A percentile compares a stretch with the other conserved stretches of the same genome.
These are phyloP conservation scores for Tineola bisselliella DNA, from an alignment of 2,888 invertebrate genomes.

Conservation along the genomic window DNA sequence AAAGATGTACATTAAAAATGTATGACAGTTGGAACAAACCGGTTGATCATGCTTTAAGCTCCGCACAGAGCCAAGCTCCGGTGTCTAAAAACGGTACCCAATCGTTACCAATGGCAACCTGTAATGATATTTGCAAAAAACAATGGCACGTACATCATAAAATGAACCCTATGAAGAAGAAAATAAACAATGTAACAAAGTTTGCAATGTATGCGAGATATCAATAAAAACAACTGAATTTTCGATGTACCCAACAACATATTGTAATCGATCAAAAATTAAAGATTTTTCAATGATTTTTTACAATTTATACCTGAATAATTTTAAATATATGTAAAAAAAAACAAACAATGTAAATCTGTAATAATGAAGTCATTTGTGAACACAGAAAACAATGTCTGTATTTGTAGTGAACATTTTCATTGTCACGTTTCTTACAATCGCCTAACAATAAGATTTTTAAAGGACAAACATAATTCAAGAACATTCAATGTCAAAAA, in stretches of 20 bases:
- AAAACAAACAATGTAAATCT: too few species aligned
- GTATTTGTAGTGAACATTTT: slow-evolving; percentile 20
- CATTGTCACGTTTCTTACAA: slow-evolving; percentile 12
- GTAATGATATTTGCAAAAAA: slow-evolving; percentile 55
- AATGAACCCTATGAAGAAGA: not conserved
- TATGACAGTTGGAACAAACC: slow-evolving; percentile 41
- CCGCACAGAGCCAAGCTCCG: slow-evolving; percentile 13
- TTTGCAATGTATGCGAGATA: too few species aligned
- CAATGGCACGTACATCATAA: slow-evolving; percentile 20
- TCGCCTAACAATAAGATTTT: not conserved
- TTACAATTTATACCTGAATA: too few species aligned
- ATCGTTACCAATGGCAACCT: slow-evolving; percentile 32
- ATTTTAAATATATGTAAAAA: too few species aligned
- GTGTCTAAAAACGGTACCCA: slow-evolving; percentile 13
- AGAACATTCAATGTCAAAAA: not conserved
- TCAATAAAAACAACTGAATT: too few species aligned
- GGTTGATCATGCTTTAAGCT: slow-evolving; percentile 43
- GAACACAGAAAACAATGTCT: too few species aligned
- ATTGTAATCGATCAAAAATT: too few species aligned
- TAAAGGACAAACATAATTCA: not conserved
- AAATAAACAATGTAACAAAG: too few species aligned
- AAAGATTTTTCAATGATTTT: too few species aligned
- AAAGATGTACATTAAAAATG: not conserved
- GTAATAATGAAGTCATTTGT: too few species aligned
- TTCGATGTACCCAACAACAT: too few species aligned